These are phyloP conservation scores for Zaprionus nigranus DNA, from an alignment of 1,140 invertebrate genomes.

Conservation along the genomic window DNA sequence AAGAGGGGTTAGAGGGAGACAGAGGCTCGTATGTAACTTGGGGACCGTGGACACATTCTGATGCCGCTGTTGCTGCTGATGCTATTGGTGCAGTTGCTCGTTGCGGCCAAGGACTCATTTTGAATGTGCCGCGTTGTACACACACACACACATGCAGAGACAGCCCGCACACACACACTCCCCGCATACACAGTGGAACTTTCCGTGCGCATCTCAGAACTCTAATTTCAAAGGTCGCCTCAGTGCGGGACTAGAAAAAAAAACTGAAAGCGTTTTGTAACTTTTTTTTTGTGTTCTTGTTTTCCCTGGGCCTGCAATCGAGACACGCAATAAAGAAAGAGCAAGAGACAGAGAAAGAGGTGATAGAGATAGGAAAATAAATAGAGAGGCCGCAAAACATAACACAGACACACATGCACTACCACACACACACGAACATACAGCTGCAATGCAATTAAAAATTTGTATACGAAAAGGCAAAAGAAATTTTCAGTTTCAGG, in stretches of 20 bases:
- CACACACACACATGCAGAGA: conserved; percentile 17
- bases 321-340: neutral
- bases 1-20: conserved; percentile 31
- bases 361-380: neutral
- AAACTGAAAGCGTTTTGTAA: conserved; percentile 29
- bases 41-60: conserved; percentile 26
- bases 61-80: conserved; percentile 24
- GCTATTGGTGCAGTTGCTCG: conserved; percentile 55
- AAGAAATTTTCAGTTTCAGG: neutral
- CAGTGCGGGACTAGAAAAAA: conserved; percentile 16
- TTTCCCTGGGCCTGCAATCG: conserved; percentile 33
- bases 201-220: conserved; percentile 78
- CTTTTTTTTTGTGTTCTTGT: conserved; percentile 34
- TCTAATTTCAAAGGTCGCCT: conserved; percentile 80
- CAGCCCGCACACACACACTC: conserved; percentile 20
- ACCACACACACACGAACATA: neutral
- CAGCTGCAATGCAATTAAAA: conserved; percentile 5
- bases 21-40: conserved; percentile 2
- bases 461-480: conserved; percentile 5
- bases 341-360: neutral
- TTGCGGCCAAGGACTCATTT: conserved; percentile 81
- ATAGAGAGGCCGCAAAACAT: neutral
- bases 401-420: neutral
- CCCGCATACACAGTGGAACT: conserved; percentile 46
- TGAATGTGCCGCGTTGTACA: conserved; percentile 71